Conservation (phyloP, 2,113 vertebrate genomes). For the Maccullochella peelii region DNA sequence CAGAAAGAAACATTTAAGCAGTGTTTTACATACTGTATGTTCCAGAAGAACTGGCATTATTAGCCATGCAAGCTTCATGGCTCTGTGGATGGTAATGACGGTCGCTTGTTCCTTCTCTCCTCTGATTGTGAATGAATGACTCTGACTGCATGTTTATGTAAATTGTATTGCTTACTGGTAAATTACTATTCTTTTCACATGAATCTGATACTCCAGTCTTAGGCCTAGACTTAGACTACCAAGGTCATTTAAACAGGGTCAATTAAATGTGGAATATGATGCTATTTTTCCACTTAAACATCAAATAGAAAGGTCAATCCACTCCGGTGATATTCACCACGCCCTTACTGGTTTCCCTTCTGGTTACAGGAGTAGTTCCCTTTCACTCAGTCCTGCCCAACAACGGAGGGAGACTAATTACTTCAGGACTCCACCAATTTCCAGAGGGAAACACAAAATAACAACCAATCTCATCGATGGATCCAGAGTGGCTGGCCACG, state of each 20-base stretch:
- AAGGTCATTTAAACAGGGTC: constrained; percentile 1
- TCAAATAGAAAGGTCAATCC: constrained; percentile 36
- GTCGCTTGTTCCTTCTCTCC: neutral
- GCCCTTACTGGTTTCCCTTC: neutral
- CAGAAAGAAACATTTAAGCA: neutral
- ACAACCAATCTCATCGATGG: constrained; percentile 83
- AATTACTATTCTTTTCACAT: constrained; percentile 40
- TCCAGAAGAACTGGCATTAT: neutral
- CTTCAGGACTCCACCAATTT: constrained; percentile 91
- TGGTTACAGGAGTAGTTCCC: constrained; percentile 88
- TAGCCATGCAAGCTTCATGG: neutral
- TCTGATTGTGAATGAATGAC: constrained; percentile 21
- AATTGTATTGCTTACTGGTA: constrained; percentile 11
- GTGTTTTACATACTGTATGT: neutral
- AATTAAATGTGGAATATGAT: constrained; percentile 5
- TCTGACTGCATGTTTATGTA: no score
- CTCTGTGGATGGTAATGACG: neutral
- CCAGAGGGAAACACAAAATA: constrained; percentile 87
- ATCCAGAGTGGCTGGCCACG: constrained; percentile 78
- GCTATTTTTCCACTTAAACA: neutral
- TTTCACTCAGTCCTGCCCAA: constrained; percentile 90
- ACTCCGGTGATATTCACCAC: constrained; percentile 22
- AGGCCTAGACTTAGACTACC: neutral
- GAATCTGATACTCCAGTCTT: neutral
- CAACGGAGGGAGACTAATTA: constrained; percentile 85